phyloP scores from a whole-genome alignment of 2,113 vertebrate species.

The Oenanthe melanoleuca region DNA sequence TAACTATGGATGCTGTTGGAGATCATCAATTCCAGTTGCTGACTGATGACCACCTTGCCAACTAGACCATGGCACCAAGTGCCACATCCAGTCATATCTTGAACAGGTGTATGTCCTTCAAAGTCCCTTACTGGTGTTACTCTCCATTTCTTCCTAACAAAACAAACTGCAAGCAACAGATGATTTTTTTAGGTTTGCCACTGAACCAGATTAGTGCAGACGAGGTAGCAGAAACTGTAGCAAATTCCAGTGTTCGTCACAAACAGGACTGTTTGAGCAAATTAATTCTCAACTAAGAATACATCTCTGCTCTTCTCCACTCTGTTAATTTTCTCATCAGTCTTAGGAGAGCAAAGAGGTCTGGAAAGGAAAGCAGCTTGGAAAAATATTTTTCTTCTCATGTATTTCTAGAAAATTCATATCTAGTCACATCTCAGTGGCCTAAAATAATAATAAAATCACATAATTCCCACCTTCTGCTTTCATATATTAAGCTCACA shows the following conservation, averaged over 20 bases:
- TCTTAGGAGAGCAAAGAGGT: background rate
- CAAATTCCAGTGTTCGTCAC: background rate
- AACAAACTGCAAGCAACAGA: background rate
- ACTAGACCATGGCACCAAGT: background rate
- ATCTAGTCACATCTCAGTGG: background rate
- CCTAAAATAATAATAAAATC: background rate
- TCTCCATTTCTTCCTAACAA: background rate
- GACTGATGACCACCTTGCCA: background rate
- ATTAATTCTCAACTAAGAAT: background rate
- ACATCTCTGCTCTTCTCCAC: background rate
- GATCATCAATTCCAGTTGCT: accelerated
- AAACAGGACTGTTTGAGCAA: background rate
- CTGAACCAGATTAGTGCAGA: background rate
- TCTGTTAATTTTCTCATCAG: background rate
- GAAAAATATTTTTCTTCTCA: background rate
- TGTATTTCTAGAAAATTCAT: background rate
- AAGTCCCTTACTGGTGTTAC: background rate
- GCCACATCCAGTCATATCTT: background rate
- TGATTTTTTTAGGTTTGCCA: background rate
- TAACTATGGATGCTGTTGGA: background rate
- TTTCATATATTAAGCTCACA: background rate
- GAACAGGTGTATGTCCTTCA: background rate
- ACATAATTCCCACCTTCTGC: background rate
- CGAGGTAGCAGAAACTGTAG: background rate
- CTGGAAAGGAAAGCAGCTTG: background rate